Percentiles rank a stretch among this genome's conserved stretches.
These are phyloP conservation scores for Leptothorax acervorum DNA, from an alignment of 2,888 invertebrate species.

Conservation along the genomic window DNA sequence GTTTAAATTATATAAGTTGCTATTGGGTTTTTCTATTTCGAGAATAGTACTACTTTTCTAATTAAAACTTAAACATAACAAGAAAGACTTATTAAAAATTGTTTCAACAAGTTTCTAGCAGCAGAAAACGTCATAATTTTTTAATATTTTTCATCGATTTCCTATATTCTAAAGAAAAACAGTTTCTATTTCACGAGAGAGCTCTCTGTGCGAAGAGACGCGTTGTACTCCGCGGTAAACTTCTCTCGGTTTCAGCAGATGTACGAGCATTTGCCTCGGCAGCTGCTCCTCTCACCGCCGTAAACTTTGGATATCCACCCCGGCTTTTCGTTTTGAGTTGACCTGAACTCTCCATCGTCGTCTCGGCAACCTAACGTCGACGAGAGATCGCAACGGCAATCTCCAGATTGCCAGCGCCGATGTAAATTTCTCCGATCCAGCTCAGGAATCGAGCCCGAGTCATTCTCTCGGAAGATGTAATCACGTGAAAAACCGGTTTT, in stretches of 20 bases:
- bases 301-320: constrained; percentile 69
- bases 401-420: background rate
- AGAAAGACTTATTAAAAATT: background rate
- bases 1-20: constrained; percentile 28
- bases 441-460: constrained; percentile 8
- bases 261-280: constrained; percentile 83
- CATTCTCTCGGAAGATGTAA: constrained; percentile 49
- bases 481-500: constrained; percentile 68
- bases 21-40: background rate
- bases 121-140: constrained; percentile 8
- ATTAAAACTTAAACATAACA: background rate
- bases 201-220: constrained; percentile 54
- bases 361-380: background rate
- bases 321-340: constrained; percentile 47
- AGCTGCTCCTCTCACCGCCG: constrained; percentile 79
- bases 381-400: background rate
- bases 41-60: background rate
- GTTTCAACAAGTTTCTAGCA: background rate
- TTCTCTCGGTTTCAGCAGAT: constrained; percentile 80
- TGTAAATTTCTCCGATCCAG: constrained; percentile 34
- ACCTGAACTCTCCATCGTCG: constrained; percentile 15
- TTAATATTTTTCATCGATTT: background rate
- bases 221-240: constrained; percentile 46
- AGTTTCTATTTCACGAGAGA: constrained; percentile 31
- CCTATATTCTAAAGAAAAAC: background rate